A percentile compares a stretch with the other conserved stretches of the same genome.
Evolutionary conservation across 35 echinoderm and acorn worm genomes (phyloP).

Genomic region (Lytechinus variegatus): DNA sequence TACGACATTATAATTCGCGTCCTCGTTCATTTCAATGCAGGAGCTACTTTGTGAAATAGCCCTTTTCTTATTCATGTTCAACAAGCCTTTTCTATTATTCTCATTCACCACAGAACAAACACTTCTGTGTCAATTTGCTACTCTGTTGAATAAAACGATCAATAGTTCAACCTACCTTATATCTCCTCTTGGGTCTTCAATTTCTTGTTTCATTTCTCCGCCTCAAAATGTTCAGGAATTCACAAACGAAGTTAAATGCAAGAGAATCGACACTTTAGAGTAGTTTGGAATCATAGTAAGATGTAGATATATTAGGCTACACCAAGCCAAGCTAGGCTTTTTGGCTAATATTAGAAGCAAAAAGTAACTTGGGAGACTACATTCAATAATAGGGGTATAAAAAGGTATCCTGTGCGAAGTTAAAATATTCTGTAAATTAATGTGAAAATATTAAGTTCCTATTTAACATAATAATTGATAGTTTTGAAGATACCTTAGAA

Average conservation of each 20-base stretch:
- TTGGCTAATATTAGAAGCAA: too few species aligned
- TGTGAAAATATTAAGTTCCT: too few species aligned
- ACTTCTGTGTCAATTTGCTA: neutral
- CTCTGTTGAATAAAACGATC: neutral
- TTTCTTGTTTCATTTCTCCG: neutral
- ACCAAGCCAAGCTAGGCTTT: too few species aligned
- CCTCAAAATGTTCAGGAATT: neutral
- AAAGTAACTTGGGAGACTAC: neutral
- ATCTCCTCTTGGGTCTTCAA: neutral
- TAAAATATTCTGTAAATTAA: too few species aligned
- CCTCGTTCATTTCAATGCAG: neutral
- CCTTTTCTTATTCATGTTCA: slow-evolving; percentile 6
- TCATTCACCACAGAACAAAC: neutral
- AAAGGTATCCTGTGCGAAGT: neutral
- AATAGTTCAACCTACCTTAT: neutral
- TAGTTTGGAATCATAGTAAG: neutral
- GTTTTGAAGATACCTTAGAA: too few species aligned
- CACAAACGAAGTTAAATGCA: neutral
- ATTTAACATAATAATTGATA: too few species aligned
- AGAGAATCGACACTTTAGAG: neutral
- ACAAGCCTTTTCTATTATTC: neutral
- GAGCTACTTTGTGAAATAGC: neutral
- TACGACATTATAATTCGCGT: neutral
- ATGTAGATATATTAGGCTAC: too few species aligned
- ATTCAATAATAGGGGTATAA: neutral